phyloP scores from a whole-genome alignment of 2,888 invertebrate genomes.

The Halictus ligatus region DNA sequence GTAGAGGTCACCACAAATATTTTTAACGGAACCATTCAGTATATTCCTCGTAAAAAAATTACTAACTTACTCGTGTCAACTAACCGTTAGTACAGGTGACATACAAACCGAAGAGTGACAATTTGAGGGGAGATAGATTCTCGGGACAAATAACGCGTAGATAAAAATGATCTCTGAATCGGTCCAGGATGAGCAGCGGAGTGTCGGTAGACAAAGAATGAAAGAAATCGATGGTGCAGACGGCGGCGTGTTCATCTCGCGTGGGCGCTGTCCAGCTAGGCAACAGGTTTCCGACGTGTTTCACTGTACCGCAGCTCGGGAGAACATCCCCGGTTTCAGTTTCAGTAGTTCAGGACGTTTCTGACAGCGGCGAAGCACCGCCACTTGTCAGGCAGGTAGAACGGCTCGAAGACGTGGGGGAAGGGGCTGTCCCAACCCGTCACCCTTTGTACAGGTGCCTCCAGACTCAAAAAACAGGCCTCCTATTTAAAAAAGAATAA shows the following conservation, averaged over 20 bases:
- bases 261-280: conserved; percentile 10
- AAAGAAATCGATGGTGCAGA: conserved; percentile 45
- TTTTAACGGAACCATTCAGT: too few relatives aligned
- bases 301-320: conserved; percentile 7
- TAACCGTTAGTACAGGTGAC: too few relatives aligned
- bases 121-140: too few relatives aligned
- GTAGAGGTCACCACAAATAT: too few relatives aligned
- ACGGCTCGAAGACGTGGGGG: conserved; percentile 97
- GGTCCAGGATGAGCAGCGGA: background rate
- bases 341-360: conserved; percentile 90
- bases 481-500: conserved; percentile 86
- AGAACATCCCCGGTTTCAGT: conserved; percentile 21
- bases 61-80: too few relatives aligned
- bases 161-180: background rate
- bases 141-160: background rate
- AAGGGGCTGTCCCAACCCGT: conserved; percentile 99
- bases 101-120: too few relatives aligned
- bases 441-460: conserved; percentile 95
- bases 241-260: conserved; percentile 5
- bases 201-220: background rate
- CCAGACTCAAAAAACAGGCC: conserved; percentile 97
- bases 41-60: too few relatives aligned
- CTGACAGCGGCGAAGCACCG: conserved; percentile 94
- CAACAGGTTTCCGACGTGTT: conserved; percentile 51
- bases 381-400: conserved; percentile 98